Percentiles rank a stretch among this genome's conserved stretches.
Evolutionary conservation across 2,797 vertebrate species (phyloP).

Genomic region (Myotis vivesi): DNA sequence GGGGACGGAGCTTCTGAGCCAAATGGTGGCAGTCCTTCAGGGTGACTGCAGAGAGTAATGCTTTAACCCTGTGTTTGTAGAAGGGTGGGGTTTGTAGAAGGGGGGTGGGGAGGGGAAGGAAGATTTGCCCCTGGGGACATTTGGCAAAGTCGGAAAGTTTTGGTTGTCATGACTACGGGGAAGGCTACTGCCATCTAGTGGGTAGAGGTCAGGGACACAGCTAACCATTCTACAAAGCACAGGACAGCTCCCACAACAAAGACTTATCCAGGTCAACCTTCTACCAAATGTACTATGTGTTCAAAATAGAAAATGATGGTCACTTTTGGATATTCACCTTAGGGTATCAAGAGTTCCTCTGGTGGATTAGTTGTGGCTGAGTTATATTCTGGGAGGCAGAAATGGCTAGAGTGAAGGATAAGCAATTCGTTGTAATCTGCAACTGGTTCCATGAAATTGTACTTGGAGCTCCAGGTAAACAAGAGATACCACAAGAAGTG

Average conservation of each 20-base stretch:
- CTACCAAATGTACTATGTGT: background rate
- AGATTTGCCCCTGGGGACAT: background rate
- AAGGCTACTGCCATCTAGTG: background rate
- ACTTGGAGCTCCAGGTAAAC: background rate
- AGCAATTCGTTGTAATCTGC: background rate
- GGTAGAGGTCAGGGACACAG: background rate
- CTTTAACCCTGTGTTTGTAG: background rate
- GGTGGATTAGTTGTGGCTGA: background rate
- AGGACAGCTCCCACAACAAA: background rate
- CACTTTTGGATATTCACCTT: background rate
- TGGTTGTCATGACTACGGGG: background rate
- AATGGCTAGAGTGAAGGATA: background rate
- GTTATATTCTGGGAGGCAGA: background rate
- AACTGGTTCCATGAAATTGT: background rate
- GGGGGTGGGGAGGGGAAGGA: too few species aligned
- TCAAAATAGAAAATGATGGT: background rate
- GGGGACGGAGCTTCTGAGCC: background rate
- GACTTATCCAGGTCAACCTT: background rate
- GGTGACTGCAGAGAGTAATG: accelerated
- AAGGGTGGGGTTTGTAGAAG: too few species aligned
- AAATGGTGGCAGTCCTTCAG: background rate
- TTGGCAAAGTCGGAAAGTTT: background rate
- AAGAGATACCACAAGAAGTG: background rate
- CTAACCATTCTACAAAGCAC: background rate
- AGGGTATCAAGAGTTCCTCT: background rate